Percentiles rank a stretch among this genome's conserved stretches.
phyloP scores from a whole-genome alignment of 2,888 invertebrate genomes.

The Eupithecia insigniata region DNA sequence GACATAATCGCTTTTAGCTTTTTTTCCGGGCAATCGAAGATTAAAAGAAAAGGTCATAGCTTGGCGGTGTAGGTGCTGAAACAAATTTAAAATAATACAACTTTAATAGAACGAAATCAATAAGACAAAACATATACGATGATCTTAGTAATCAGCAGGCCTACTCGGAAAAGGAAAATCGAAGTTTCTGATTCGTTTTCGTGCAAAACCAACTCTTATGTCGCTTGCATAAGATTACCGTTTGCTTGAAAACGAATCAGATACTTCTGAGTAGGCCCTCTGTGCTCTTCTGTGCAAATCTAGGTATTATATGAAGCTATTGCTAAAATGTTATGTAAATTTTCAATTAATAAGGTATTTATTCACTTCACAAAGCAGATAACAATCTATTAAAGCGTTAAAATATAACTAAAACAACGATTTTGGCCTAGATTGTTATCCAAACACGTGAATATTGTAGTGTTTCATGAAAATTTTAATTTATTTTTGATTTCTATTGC shows the following conservation, averaged over 20 bases:
- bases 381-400: background rate
- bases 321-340: background rate
- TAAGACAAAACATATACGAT: background rate
- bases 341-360: background rate
- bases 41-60: background rate
- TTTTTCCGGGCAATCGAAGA: background rate
- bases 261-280: too few species aligned
- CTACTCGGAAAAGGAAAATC: too few species aligned
- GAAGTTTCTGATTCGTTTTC: too few species aligned
- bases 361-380: background rate
- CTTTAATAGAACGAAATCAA: background rate
- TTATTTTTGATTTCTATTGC: background rate
- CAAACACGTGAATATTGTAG: background rate
- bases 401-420: background rate
- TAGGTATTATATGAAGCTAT: background rate
- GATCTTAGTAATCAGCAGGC: too few species aligned
- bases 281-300: too few species aligned
- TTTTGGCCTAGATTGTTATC: background rate
- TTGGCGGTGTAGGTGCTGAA: background rate
- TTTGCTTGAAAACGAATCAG: too few species aligned
- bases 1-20: background rate
- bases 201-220: too few species aligned
- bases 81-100: background rate
- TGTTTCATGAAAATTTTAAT: background rate
- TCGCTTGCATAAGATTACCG: too few species aligned